Percentiles rank a stretch among this genome's conserved stretches.
Conservation (phyloP, 2,797 vertebrate species). For the Pseudocheirus occidentalis region DNA sequence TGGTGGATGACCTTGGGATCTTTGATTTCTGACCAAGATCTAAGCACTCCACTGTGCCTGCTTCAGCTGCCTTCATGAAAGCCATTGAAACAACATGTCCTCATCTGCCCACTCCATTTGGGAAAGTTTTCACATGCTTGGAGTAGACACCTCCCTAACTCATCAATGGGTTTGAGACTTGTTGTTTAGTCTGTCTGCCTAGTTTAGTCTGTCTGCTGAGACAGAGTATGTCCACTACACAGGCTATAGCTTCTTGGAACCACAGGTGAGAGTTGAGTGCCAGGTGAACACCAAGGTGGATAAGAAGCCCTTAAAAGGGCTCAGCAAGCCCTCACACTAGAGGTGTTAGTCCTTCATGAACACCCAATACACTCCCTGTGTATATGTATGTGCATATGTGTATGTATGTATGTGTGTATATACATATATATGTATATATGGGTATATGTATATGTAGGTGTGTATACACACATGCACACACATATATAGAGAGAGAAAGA, state of each 20-base stretch:
- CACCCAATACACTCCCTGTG: neutral
- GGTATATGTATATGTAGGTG: too few species aligned
- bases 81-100: neutral
- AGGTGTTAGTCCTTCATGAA: neutral
- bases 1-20: neutral
- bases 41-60: neutral
- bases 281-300: neutral
- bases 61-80: neutral
- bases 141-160: neutral
- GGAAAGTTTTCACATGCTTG: neutral
- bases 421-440: too few species aligned
- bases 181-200: neutral
- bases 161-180: neutral
- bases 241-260: neutral
- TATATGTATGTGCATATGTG: neutral
- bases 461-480: rapidly evolving
- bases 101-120: neutral
- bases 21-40: neutral
- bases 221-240: neutral
- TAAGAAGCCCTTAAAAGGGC: neutral
- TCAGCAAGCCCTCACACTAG: neutral
- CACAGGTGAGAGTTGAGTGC: neutral
- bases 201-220: neutral
- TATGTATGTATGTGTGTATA: too few species aligned
- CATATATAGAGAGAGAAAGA: too few species aligned